Base-by-base conservation (phyloP, 2,113 vertebrate species). In the Noctilio leporinus region DNA sequence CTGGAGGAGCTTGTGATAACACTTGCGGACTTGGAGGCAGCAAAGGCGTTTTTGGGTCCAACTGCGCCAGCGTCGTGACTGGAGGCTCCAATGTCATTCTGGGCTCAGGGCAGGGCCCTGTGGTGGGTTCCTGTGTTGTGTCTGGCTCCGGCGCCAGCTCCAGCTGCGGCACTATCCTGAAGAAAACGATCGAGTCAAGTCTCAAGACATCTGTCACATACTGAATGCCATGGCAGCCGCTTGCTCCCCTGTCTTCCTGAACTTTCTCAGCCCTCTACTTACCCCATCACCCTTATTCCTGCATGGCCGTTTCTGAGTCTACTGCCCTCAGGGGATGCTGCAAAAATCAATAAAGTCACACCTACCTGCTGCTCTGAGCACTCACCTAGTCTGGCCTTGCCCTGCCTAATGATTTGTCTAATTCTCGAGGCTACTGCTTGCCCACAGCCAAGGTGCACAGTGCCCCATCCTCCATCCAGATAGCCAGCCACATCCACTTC, bases 171-270 rank as follows among this genome's bases (percentile, higher is more conserved):
- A 97, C 96, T 77, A 97, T 97, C 70, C 35, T 97, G 81, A 97
- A 93, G 93, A 86, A 95, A 92, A 97, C 97, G 0, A 88, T 96
- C 0, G 97, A 97, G 51, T 97, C 97, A 35, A 97, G 93, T 78
- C 67, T 97, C 67, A 97, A 97, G 92, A 97, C 72, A 0, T 97
- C 96, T 7, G 11, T 96, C 93, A 96, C 35, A 0, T 97, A 96
- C 59, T 97, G 93, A 97, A 45, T n/a, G 43, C 40, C 5, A 8
- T 1, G 35, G 64, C 11, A 62, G 57, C 51, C 51, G 0, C 53
- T 24, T 57, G 19, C 22, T 82, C 28, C 22, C 5, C 3, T 24
- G 2, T 30, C 59, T 64, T 81, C 81, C 75, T 10, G n/a, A 69
- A 22, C 11, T 30, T 10, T 26, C 16, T 77, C 5, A 40, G 57